Evolutionary conservation across 2,888 invertebrate species (phyloP), one percentile per base, ranked within the genome.

Genomic region (Sesia bembeciformis): DNA sequence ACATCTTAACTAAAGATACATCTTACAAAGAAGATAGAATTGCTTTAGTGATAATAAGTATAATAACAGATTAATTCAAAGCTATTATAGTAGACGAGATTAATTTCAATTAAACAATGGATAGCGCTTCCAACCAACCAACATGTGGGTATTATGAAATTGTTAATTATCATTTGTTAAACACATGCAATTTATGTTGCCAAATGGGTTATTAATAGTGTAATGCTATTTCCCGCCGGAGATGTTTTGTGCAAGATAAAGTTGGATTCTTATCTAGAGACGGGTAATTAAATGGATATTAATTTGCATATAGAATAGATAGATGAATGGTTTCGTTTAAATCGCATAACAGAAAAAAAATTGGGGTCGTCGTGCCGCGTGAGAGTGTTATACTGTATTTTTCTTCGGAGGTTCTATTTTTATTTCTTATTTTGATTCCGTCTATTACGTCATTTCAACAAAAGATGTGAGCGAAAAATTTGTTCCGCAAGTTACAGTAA

Each of bases 281-380:
- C 60, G 60, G 63, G 72, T 78, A 84, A 83, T 84, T 78, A 82
- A 72, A 74, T 63, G 66, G 60, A 72, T 71, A 76, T 78, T 73
- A 76, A 81, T 86, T 82, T 81, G 74, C 73, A 81, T 83, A 74
- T 62, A 65, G 68, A 75, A 61, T 63, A 72, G 72, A 68, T 63
- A 67, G 66, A 74, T 65, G 71, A 74, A 70, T 70, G 66, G n/a
- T 53, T 58, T 58, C 40, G 54, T 71, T 74, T 68, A 72, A 74
- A 74, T 69, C 61, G 72, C 67, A 69, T 72, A 76, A 72, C 71
- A 68, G 69, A 70, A 70, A 69, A 64, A 70, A 70, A 69, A 64
- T 64, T 56, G 68, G 67, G 84, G 78, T 84, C 74, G 70, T 69
- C 65, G 81, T 65, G 65, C 83, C 58, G 64, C 70, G 75, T 82